Conservation (phyloP, 2,113 vertebrate genomes). For the Dasyornis broadbenti region DNA sequence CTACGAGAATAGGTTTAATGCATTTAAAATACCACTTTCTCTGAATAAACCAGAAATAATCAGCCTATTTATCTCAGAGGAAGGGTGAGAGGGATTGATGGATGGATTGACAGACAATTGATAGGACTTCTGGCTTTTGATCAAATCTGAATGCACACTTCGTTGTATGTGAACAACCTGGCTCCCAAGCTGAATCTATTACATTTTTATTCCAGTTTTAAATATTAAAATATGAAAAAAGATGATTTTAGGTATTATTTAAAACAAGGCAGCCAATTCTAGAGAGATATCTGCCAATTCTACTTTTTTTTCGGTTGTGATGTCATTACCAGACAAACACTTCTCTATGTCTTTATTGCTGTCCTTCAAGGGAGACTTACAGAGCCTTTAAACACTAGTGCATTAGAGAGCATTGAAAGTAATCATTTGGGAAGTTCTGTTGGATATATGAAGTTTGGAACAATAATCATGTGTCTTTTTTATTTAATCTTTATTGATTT, state of each 20-base stretch:
- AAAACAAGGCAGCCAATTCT: background rate
- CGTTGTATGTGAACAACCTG: background rate
- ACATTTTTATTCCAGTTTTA: background rate
- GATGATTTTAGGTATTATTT: background rate
- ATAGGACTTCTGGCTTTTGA: background rate
- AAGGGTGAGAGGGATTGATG: background rate
- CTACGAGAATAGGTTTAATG: background rate
- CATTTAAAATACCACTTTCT: background rate
- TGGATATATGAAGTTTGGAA: background rate
- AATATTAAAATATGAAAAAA: background rate
- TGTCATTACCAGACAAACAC: background rate
- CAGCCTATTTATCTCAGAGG: rapidly evolving
- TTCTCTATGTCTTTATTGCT: background rate
- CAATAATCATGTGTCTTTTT: background rate
- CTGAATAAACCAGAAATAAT: background rate
- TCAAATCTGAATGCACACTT: background rate
- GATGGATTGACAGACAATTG: background rate
- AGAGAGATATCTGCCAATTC: rapidly evolving
- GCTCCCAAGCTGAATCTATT: background rate
- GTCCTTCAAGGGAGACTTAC: background rate
- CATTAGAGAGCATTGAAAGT: background rate
- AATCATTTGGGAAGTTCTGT: background rate
- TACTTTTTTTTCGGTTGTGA: background rate
- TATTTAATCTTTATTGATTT: background rate
- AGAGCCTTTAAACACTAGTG: background rate